Base-by-base conservation (phyloP, 2,888 invertebrate species). In the Drosophila neutralis region DNA sequence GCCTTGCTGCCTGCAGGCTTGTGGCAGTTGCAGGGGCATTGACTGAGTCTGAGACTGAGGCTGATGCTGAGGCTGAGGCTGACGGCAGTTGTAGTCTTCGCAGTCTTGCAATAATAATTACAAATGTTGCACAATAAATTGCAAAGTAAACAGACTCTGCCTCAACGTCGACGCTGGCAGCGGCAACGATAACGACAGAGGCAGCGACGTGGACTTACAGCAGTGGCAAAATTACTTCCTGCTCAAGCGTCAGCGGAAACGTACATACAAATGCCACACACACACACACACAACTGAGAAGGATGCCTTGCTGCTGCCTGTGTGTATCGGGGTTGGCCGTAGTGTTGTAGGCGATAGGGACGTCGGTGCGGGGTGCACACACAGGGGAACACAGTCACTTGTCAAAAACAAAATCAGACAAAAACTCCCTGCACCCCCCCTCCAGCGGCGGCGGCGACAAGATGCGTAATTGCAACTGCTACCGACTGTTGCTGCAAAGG, bases 111-210 rank as follows among this genome's bases (percentile, higher is more conserved):
- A 87, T 90, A 90, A 87, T 90, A 89, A 89, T 89, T 87, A 89
- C 86, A 87, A 87, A 90, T 90, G 91, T 85, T 87, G 86, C 90
- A 90, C 88, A 90, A 88, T 89, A 87, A 87, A 89, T 87, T 87
- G 90, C 80, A 87, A 82, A 90, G 89, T 89, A 90, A 90, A 87
- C 89, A 87, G 90, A 84, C 86, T 78, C 63, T 67, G 82, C 40
- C 74, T 29, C 40, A 48, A 48, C 65, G 61, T n/a, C 45, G 59
- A 31, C 59, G 66, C 10, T 27, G 48, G 52, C 64, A 40, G 45
- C 15, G 53, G 40, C 36, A 53, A 63, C 4, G 31, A 57, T 78
- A 42, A 42, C 6, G 49, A 48, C 51, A 33, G 58, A 11, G 54
- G 53, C 59, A 66, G 60, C 31, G 53, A 52, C 66, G 69, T 58